Evolutionary conservation across 1,140 invertebrate species (phyloP), one percentile per base, ranked within the genome.

Genomic region (Diabrotica virgifera): DNA sequence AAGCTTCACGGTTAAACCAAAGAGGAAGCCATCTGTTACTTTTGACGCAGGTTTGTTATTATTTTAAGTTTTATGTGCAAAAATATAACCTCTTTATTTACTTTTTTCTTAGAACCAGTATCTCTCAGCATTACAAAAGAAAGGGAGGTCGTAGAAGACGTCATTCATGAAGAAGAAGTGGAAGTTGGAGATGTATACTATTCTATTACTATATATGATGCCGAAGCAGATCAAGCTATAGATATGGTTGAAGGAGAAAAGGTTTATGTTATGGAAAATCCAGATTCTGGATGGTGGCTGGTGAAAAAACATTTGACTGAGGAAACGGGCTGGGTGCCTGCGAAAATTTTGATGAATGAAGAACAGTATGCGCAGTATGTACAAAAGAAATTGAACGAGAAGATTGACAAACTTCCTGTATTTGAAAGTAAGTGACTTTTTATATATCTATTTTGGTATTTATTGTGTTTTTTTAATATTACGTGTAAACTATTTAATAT

Each of bases 251-350:
- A 96, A 83, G 94, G 94, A 63, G 93, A 96, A 84, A 86, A 87
- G 75, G 87, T 96, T 10, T 92, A 92, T 65, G 88, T 96, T 37
- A 81, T 95, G 86, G 90, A 92, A 79, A 89, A 87, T 62, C 87
- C 88, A 52, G 91, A 91, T 72, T 81, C 83, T 61, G 93, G 95
- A 74, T 95, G 92, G 92, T 96, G 94, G 94, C 94, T 93, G 76
- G 92, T 96, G 0, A 88, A 87, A 69, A 97, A 96, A 80, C 87
- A 91, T 79, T 80, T 95, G 12, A 95, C 93, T 0, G 90, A 94
- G 77, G 92, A 96, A 80, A 92, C 90, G 74, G 94, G 94, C 59
- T 95, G 92, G 88, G 93, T 95, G 35, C 94, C 94, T n/a, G 89
- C 92, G 5, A 88, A 92, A 76, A 91, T 94, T 74, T 80, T 97